These are phyloP conservation scores for Onchidella celtica DNA, from an alignment of 2,888 invertebrate species.

Conservation along the genomic window DNA sequence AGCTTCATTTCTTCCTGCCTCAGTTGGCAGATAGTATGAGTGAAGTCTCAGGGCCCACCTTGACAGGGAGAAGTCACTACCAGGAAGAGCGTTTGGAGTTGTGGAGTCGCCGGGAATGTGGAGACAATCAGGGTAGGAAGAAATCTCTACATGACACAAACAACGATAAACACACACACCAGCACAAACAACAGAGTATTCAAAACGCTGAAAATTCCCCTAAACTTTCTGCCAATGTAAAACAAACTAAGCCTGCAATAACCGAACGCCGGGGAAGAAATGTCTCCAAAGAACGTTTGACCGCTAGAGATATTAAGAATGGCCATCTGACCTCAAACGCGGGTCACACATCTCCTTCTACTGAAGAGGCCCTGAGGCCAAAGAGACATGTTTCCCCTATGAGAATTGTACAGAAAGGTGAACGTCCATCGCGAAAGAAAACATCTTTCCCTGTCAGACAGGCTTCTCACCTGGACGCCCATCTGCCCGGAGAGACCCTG, in stretches of 20 bases:
- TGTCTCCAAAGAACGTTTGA: background rate
- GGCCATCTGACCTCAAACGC: background rate
- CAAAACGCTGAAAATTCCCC: background rate
- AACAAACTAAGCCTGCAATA: background rate
- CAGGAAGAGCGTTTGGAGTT: constrained; percentile 20
- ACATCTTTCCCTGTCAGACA: background rate
- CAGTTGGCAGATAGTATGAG: constrained; percentile 34
- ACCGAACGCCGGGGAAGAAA: background rate
- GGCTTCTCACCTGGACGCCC: background rate
- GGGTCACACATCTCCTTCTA: no score
- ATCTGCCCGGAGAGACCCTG: constrained; percentile 25
- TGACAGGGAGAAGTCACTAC: constrained; percentile 19
- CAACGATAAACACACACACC: background rate
- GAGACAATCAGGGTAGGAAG: background rate
- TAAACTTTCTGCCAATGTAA: background rate
- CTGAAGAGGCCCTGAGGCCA: background rate
- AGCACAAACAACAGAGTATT: background rate
- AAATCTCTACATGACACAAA: background rate
- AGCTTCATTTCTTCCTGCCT: constrained; percentile 50
- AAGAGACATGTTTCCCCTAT: background rate
- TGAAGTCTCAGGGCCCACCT: constrained; percentile 18
- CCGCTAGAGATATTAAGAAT: constrained; percentile 6
- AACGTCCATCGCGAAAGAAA: background rate
- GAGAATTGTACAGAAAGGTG: background rate
- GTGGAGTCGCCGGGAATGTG: background rate